These are phyloP conservation scores for Danio tinwini DNA, from an alignment of 2,797 vertebrate species.

Conservation along the genomic window DNA sequence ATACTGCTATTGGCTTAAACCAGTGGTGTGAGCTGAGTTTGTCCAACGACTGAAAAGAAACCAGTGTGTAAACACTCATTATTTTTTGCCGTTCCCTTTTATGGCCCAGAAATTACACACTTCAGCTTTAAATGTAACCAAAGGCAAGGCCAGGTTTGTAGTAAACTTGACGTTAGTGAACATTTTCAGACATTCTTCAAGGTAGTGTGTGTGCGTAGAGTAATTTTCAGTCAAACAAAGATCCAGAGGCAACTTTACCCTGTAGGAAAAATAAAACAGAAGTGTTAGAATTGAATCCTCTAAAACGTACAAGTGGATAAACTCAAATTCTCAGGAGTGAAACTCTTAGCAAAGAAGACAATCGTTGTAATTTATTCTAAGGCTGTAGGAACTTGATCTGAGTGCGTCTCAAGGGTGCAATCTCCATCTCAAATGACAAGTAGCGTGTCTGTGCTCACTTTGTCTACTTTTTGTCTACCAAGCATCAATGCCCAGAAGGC, in stretches of 20 bases:
- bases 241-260: constrained; percentile 45
- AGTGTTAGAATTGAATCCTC: constrained; percentile 10
- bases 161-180: constrained; percentile 10
- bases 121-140: constrained; percentile 16
- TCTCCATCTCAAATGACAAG: constrained; percentile 55
- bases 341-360: not conserved
- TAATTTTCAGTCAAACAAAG: constrained; percentile 20
- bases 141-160: constrained; percentile 10
- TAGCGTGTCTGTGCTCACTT: constrained; percentile 59
- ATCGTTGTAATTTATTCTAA: constrained; percentile 44
- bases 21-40: not conserved
- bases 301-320: constrained; percentile 57
- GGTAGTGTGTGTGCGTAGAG: not conserved
- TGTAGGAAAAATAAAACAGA: constrained; percentile 33
- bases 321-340: not conserved
- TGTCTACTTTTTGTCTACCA: constrained; percentile 56
- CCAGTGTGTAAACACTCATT: constrained; percentile 1
- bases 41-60: constrained; percentile 1
- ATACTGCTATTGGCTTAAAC: not conserved
- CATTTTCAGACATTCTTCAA: constrained; percentile 1
- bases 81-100: constrained; percentile 13
- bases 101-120: not conserved
- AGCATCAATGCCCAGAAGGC: constrained; percentile 14
- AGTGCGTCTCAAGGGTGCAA: constrained; percentile 48
- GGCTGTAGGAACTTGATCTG: constrained; percentile 45